Evolutionary conservation across 2,797 vertebrate genomes (phyloP).

Genomic region (Poeciliopsis turneri): DNA sequence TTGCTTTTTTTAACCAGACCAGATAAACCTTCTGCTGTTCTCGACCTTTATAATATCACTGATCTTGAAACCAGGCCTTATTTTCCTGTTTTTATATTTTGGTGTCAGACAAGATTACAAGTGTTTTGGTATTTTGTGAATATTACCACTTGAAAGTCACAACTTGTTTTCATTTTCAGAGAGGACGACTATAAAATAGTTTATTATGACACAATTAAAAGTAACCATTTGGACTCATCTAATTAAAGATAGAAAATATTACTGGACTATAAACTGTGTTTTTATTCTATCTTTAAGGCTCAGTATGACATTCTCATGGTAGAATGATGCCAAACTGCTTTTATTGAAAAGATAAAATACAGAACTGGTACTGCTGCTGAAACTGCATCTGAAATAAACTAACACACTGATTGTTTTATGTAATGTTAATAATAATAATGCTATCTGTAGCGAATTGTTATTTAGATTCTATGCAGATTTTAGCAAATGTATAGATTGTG

Average conservation of each 20-base stretch:
- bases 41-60: slow-evolving; percentile 50
- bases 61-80: slow-evolving; percentile 59
- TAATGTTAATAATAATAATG: background rate
- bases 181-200: background rate
- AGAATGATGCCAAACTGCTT: background rate
- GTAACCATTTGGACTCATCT: background rate
- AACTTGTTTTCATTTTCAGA: background rate
- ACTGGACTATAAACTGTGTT: too few species aligned
- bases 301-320: background rate
- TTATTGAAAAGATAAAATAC: background rate
- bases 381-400: background rate
- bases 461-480: background rate
- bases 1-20: slow-evolving; percentile 54
- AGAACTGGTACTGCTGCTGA: background rate
- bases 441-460: background rate
- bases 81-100: slow-evolving; percentile 44
- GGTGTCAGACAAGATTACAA: slow-evolving; percentile 35
- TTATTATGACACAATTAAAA: background rate
- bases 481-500: background rate
- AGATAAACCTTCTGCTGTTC: slow-evolving; percentile 38
- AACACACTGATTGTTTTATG: background rate
- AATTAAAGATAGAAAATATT: background rate
- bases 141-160: background rate
- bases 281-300: background rate
- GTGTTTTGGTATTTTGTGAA: slow-evolving; percentile 18